phyloP scores from a whole-genome alignment of 2,888 invertebrate species.

The Cheilosia variabilis region DNA sequence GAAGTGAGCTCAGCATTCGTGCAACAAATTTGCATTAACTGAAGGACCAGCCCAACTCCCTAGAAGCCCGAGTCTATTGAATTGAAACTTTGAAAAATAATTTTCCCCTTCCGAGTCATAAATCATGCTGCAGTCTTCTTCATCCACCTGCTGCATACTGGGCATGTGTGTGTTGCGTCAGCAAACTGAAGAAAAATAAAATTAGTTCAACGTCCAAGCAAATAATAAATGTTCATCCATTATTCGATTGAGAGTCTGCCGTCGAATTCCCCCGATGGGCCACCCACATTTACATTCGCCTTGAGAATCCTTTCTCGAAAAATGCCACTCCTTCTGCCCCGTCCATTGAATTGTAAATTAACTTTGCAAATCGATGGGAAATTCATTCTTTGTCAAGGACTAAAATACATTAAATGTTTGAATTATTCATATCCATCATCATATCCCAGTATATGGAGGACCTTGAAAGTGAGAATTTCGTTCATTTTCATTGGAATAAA shows the following conservation, averaged over 20 bases:
- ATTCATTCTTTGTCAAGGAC: conserved; percentile 54
- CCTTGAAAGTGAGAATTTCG: neutral
- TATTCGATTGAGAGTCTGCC: conserved; percentile 27
- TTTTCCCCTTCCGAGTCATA: conserved; percentile 38
- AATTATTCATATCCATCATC: conserved; percentile 70
- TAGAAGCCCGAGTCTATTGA: neutral
- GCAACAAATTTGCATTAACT: neutral
- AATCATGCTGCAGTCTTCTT: conserved; percentile 36
- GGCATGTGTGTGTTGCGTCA: neutral
- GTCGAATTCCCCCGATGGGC: neutral
- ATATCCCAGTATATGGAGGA: conserved; percentile 2
- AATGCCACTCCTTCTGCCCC: neutral
- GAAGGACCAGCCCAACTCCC: neutral
- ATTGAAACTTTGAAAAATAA: conserved; percentile 34
- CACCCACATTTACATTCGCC: neutral
- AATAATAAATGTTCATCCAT: conserved; percentile 64
- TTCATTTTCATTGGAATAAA: neutral
- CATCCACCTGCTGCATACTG: conserved; percentile 24
- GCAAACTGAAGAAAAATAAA: conserved; percentile 22
- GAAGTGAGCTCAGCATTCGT: neutral
- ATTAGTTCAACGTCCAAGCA: conserved; percentile 46
- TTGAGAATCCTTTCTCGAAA: conserved; percentile 18
- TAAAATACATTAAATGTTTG: conserved; percentile 47
- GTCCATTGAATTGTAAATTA: conserved; percentile 51
- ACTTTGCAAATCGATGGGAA: conserved; percentile 55